Evolutionary conservation across 2,888 invertebrate species (phyloP).

Genomic region (Tetanocera ferruginea): DNA sequence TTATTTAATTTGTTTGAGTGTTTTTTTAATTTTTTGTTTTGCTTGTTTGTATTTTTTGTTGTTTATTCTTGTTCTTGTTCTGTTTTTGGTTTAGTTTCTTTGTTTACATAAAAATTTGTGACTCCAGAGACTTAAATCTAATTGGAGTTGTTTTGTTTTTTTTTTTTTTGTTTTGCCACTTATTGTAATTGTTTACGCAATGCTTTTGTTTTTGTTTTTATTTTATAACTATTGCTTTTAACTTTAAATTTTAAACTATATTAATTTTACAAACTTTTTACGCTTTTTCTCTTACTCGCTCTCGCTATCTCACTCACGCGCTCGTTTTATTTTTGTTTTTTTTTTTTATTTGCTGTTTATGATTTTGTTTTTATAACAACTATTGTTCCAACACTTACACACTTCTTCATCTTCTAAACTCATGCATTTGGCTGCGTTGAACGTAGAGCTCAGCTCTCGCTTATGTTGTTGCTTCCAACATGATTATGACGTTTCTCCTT

Average conservation of each 20-base stretch:
- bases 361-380: background rate
- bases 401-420: background rate
- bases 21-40: background rate
- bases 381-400: background rate
- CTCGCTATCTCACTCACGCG: background rate
- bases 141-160: slow-evolving; percentile 27
- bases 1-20: background rate
- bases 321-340: background rate
- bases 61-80: background rate
- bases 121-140: slow-evolving; percentile 13
- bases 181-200: slow-evolving; percentile 10
- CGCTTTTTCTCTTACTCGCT: background rate
- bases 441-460: slow-evolving; percentile 12
- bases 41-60: background rate
- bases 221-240: slow-evolving; percentile 5
- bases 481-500: slow-evolving; percentile 79
- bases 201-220: slow-evolving; percentile 4
- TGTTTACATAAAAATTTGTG: slow-evolving; percentile 28
- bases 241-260: slow-evolving; percentile 2
- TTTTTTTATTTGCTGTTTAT: background rate
- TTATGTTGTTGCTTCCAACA: slow-evolving; percentile 1
- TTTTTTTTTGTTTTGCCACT: slow-evolving; percentile 2
- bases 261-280: slow-evolving; percentile 14
- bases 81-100: slow-evolving; percentile 23
- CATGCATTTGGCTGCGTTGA: background rate